Conservation (phyloP, 2,797 vertebrate genomes). For the Geotrypetes seraphini region DNA sequence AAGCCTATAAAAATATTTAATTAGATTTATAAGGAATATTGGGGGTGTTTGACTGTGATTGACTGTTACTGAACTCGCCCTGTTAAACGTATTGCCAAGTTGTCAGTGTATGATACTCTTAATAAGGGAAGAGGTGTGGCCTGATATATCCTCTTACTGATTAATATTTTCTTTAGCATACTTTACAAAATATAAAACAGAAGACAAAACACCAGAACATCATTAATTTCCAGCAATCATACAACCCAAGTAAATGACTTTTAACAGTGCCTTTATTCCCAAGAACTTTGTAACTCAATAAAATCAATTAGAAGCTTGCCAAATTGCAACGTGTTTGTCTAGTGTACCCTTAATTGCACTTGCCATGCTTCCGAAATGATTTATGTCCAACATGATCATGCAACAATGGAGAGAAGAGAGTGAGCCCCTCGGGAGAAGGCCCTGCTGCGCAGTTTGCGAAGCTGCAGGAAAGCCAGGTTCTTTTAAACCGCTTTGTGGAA, state of each 20-base stretch:
- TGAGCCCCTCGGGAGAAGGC: background rate
- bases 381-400: background rate
- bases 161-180: too few species aligned
- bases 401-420: constrained; percentile 5
- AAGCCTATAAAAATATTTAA: too few species aligned
- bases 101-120: too few species aligned
- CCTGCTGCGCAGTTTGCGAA: background rate
- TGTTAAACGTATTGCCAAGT: too few species aligned
- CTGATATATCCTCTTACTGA: too few species aligned
- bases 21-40: too few species aligned
- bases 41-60: too few species aligned
- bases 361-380: constrained; percentile 11
- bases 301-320: constrained; percentile 3
- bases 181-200: too few species aligned
- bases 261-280: constrained; percentile 1
- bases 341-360: constrained; percentile 2
- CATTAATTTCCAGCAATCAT: background rate
- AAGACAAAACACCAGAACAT: background rate
- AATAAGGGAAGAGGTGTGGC: too few species aligned
- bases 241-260: background rate
- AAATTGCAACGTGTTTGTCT: background rate
- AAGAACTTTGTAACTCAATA: constrained; percentile 1
- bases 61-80: too few species aligned
- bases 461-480: constrained; percentile 11
- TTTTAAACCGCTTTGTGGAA: constrained; percentile 17